Conservation (phyloP, 2,113 vertebrate genomes). For the Prunella fulvescens region DNA sequence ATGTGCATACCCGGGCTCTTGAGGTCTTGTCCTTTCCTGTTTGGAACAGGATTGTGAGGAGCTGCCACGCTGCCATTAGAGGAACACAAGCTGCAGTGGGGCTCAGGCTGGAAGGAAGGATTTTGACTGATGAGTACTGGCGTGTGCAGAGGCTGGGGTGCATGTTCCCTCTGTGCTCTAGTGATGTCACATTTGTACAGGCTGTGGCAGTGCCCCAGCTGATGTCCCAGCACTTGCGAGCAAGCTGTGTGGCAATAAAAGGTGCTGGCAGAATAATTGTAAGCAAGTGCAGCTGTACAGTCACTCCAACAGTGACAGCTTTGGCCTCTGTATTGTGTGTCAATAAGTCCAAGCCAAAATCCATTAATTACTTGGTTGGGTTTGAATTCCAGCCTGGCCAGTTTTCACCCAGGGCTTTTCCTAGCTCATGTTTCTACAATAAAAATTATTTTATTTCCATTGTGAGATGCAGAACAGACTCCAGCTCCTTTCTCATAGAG, state of each 20-base stretch:
- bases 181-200: neutral
- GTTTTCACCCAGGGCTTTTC: neutral
- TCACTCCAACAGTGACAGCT: neutral
- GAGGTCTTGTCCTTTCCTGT: neutral
- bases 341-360: neutral
- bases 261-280: neutral
- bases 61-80: rapidly evolving
- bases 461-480: neutral
- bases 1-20: neutral
- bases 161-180: rapidly evolving
- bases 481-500: neutral
- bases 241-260: neutral
- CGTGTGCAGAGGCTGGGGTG: rapidly evolving
- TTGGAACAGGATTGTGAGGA: neutral
- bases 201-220: neutral
- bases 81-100: rapidly evolving
- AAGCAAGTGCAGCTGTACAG: neutral
- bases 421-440: neutral
- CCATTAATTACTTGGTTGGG: neutral
- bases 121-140: neutral
- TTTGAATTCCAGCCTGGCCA: neutral
- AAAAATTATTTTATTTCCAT: neutral
- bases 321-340: neutral
- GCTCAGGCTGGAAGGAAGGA: neutral
- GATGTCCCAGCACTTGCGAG: rapidly evolving